These are phyloP conservation scores for Poecilobothrus nobilitatus DNA, from an alignment of 2,888 invertebrate species.

Conservation along the genomic window DNA sequence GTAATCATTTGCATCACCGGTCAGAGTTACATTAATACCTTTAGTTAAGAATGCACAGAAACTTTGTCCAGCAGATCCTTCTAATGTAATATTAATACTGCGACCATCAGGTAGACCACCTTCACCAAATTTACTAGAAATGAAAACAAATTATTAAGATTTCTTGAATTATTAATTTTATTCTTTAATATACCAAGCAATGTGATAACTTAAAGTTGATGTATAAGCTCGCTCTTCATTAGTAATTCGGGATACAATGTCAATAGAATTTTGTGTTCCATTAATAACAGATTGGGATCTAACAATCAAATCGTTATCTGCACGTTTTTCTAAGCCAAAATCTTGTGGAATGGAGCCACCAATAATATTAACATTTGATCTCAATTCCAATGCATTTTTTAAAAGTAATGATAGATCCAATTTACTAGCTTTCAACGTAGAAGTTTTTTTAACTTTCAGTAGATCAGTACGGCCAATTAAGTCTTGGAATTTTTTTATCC, in stretches of 20 bases:
- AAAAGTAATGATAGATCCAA: constrained; percentile 79
- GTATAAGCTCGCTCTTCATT: constrained; percentile 92
- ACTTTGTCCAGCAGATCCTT: constrained; percentile 96
- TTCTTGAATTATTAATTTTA: neutral
- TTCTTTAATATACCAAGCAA: constrained; percentile 66
- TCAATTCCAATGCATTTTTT: constrained; percentile 79
- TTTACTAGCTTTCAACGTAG: constrained; percentile 70
- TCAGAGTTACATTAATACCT: constrained; percentile 81
- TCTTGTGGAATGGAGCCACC: constrained; percentile 82
- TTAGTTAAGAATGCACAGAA: constrained; percentile 94
- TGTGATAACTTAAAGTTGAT: constrained; percentile 87
- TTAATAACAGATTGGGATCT: constrained; percentile 66
- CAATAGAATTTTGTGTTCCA: constrained; percentile 58
- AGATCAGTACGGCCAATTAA: constrained; percentile 87
- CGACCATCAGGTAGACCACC: constrained; percentile 72
- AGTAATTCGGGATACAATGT: constrained; percentile 69
- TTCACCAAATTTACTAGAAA: constrained; percentile 71
- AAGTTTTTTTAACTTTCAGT: constrained; percentile 63
- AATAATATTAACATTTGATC: constrained; percentile 81
- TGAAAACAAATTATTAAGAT: neutral
- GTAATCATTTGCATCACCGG: constrained; percentile 98
- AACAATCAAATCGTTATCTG: constrained; percentile 75
- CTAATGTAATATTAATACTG: constrained; percentile 68
- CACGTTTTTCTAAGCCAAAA: constrained; percentile 74
- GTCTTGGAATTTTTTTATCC: constrained; percentile 80